These are phyloP conservation scores for Parus major DNA, from an alignment of 2,113 vertebrate genomes.

Conservation along the genomic window DNA sequence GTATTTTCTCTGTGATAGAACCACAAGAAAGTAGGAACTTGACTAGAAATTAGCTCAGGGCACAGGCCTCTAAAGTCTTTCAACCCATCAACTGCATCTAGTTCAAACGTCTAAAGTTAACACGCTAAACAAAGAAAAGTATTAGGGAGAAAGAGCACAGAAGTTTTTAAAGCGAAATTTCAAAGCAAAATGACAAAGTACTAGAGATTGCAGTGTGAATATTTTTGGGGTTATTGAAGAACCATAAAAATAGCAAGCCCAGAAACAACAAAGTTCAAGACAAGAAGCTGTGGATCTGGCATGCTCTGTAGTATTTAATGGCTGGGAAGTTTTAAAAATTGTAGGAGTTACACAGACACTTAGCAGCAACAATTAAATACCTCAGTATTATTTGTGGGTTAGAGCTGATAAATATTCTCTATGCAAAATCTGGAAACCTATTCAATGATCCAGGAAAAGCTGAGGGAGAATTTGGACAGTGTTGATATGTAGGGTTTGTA, in stretches of 20 bases:
- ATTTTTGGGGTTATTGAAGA: neutral
- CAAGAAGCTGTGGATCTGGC: neutral
- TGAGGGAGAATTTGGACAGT: neutral
- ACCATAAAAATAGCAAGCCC: neutral
- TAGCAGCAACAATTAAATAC: neutral
- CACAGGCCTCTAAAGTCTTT: conserved; percentile 43
- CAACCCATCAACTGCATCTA: neutral
- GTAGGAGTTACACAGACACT: neutral
- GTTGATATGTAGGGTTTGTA: neutral
- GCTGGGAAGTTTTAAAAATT: neutral
- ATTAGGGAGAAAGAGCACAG: conserved; percentile 9
- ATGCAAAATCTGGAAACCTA: neutral
- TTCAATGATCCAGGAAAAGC: neutral
- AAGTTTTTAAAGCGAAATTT: conserved; percentile 16
- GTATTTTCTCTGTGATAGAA: conserved; percentile 7
- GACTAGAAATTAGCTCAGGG: conserved; percentile 52
- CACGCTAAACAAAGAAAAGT: conserved; percentile 35
- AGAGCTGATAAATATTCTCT: neutral
- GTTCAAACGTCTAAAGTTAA: conserved; percentile 32
- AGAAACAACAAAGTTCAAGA: neutral
- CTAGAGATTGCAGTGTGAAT: neutral
- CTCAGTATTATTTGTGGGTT: neutral
- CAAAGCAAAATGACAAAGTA: neutral
- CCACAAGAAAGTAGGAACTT: conserved; percentile 1
- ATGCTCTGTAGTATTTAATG: neutral